phyloP scores from a whole-genome alignment of 2,113 vertebrate species.

The Tragulus kanchil region DNA sequence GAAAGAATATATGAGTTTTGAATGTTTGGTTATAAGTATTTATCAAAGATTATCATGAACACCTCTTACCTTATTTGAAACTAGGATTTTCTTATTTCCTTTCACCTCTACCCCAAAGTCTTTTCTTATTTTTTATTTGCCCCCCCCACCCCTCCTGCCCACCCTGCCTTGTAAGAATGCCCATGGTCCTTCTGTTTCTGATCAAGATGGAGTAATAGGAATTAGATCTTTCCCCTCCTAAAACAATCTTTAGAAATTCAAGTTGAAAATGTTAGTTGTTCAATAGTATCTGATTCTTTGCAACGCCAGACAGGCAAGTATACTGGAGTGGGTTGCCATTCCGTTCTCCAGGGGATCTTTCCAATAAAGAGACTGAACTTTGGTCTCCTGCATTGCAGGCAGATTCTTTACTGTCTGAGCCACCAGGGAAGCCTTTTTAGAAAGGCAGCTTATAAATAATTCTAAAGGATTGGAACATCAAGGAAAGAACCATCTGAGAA shows the following conservation, averaged over 20 bases:
- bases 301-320: background rate
- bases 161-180: background rate
- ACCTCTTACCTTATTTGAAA: background rate
- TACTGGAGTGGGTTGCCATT: no score
- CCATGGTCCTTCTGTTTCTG: background rate
- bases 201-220: background rate
- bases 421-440: background rate
- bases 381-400: background rate
- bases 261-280: background rate
- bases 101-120: background rate
- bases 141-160: no score
- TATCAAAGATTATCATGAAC: background rate
- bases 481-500: background rate
- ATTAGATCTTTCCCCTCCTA: background rate
- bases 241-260: background rate
- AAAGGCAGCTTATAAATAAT: background rate
- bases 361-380: background rate
- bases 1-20: background rate
- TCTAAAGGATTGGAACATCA: background rate
- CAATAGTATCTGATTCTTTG: background rate
- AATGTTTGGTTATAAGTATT: background rate
- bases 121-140: background rate
- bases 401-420: background rate
- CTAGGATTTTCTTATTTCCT: background rate
- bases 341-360: background rate